A percentile compares a stretch with the other conserved stretches of the same genome.
Conservation (phyloP, 2,888 invertebrate genomes). For the Trichogramma dendrolimi region DNA sequence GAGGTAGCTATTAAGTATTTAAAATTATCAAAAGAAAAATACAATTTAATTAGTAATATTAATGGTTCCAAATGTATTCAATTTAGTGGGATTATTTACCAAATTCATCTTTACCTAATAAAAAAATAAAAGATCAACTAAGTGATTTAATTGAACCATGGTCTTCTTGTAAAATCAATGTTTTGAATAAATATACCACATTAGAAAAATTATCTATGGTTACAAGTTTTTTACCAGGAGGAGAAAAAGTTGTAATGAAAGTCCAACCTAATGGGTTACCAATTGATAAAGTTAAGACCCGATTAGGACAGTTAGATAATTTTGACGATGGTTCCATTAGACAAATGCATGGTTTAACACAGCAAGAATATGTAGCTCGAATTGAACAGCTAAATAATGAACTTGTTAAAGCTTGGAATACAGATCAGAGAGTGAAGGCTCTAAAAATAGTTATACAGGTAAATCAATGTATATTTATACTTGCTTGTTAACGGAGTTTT, state of each 20-base stretch:
- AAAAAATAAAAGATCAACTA: conserved; percentile 41
- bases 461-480: conserved; percentile 13
- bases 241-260: conserved; percentile 77
- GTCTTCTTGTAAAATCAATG: conserved; percentile 69
- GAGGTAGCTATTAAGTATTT: conserved; percentile 42
- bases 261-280: conserved; percentile 67
- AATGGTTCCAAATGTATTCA: conserved; percentile 11
- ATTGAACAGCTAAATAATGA: conserved; percentile 90
- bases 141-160: conserved; percentile 69
- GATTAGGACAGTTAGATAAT: conserved; percentile 90
- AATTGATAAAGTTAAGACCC: conserved; percentile 82
- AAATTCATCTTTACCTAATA: conserved; percentile 38
- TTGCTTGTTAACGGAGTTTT: neutral
- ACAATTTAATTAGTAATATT: conserved; percentile 10
- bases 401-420: conserved; percentile 86
- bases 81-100: conserved; percentile 49
- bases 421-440: conserved; percentile 91
- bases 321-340: conserved; percentile 86
- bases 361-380: conserved; percentile 84
- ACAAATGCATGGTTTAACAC: conserved; percentile 84
- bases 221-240: conserved; percentile 80
- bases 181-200: conserved; percentile 87
- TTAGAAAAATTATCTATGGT: conserved; percentile 88
- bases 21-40: conserved; percentile 31
- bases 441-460: conserved; percentile 91